Conservation (phyloP, 2,888 invertebrate species). For the Amitus sp. region DNA sequence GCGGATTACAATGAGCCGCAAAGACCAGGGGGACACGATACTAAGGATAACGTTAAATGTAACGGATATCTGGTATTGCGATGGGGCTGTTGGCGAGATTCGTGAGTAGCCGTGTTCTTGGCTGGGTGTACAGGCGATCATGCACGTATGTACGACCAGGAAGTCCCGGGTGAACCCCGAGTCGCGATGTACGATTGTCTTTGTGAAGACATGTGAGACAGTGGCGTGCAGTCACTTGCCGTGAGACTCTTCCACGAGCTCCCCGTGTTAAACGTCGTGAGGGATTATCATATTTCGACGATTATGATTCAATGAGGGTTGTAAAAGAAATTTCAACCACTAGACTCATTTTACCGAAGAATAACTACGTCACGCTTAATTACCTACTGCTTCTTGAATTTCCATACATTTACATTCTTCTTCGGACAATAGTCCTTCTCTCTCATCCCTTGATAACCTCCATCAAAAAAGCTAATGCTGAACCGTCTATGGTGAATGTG, state of each 20-base stretch:
- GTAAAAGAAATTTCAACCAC: conserved; percentile 7
- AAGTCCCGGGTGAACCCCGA: conserved; percentile 29
- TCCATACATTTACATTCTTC: conserved; percentile 1
- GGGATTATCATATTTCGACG: conserved; percentile 37
- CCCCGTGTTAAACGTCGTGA: conserved; percentile 4
- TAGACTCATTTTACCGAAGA: conserved; percentile 8
- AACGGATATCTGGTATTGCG: conserved; percentile 45
- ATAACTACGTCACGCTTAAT: conserved; percentile 2
- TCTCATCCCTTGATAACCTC: background rate
- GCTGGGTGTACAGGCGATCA: conserved; percentile 35
- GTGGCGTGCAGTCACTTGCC: conserved; percentile 23
- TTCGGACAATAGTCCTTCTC: background rate
- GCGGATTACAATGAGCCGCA: conserved; percentile 6
- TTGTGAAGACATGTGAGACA: conserved; percentile 26
- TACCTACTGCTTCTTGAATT: too few relatives aligned
- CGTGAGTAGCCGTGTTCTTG: conserved; percentile 37
- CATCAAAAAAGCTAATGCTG: too few relatives aligned
- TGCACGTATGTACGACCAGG: conserved; percentile 41
- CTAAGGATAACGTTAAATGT: conserved; percentile 43
- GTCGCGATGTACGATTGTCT: conserved; percentile 40
- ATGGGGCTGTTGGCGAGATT: conserved; percentile 38
- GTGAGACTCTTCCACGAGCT: conserved; percentile 7
- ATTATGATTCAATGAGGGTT: conserved; percentile 21
- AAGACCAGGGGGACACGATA: conserved; percentile 28
- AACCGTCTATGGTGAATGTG: too few relatives aligned